Evolutionary conservation across 2,888 invertebrate genomes (phyloP), one percentile per base, ranked within the genome.

Genomic region (Ceriagrion tenellum): DNA sequence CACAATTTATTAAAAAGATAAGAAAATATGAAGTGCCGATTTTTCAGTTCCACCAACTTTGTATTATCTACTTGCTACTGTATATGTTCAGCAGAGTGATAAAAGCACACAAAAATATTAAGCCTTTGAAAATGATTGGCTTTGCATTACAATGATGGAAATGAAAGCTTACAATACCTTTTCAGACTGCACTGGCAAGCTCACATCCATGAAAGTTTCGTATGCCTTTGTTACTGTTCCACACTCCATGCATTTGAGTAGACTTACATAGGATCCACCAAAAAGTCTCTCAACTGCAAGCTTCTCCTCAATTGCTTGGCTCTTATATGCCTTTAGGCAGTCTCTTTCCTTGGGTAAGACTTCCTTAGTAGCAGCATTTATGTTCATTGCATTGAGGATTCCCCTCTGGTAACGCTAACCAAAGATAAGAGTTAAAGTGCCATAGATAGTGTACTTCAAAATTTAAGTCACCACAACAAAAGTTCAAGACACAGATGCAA

Each of bases 161-260:
- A 59, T 59, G 20, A 20, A 59, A 20, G 59, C 59, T 47, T 0
- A 89, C 2, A 96, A n/a, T 96, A 95, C 13, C 96, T 96, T 95
- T 88, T 95, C 97, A 95, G 97, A 97, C 95, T 97, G 96, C 40
- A 99, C 98, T 0, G 99, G 99, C 95, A 99, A 97, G 95, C 99
- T 99, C 96, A 99, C 97, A 97, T 99, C 99, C 95, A 99, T 97
- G 97, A 99, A 99, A 96, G 98, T 98, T 97, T 99, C 99, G 95
- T 98, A 98, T 26, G 99, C 98, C 96, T 98, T 98, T 0, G 99
- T 99, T 23, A 98, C 98, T 97, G 99, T 98, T 95, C 98, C 97
- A 96, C 99, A 99, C 95, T 99, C 98, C 96, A 99, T 98, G 97
- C 99, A 99, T 95, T 98, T 98, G 81, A 99, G 97, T 0, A 98